A percentile compares a stretch with the other conserved stretches of the same genome.
Evolutionary conservation across 2,888 invertebrate genomes (phyloP).

Genomic region (Trissoscelio sp.): DNA sequence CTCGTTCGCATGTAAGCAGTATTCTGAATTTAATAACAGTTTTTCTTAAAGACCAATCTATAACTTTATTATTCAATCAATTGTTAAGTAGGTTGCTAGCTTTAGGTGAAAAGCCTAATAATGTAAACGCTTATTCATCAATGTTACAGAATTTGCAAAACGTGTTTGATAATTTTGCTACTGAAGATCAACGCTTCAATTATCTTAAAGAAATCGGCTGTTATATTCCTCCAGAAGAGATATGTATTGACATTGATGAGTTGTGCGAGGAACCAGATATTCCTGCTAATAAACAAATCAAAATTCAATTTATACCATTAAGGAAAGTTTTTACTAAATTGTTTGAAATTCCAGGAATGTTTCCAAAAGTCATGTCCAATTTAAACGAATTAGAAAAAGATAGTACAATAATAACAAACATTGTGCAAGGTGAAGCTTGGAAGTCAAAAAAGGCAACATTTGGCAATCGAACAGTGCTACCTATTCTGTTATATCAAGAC

Average conservation of each 20-base stretch:
- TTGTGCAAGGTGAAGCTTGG: constrained; percentile 59
- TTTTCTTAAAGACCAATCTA: constrained; percentile 10
- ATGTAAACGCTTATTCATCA: constrained; percentile 30
- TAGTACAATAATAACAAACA: constrained; percentile 40
- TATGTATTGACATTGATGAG: not conserved
- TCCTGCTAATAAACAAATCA: not conserved
- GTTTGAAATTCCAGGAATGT: constrained; percentile 58
- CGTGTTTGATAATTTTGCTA: constrained; percentile 36
- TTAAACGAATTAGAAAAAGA: constrained; percentile 27
- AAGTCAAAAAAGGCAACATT: constrained; percentile 40
- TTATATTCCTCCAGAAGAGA: constrained; percentile 22
- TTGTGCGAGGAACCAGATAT: not conserved
- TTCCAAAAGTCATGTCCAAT: too few relatives aligned
- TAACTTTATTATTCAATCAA: constrained; percentile 25
- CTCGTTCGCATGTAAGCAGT: constrained; percentile 33
- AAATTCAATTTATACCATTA: constrained; percentile 31
- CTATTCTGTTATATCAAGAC: constrained; percentile 30
- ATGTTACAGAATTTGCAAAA: constrained; percentile 41
- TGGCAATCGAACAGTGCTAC: constrained; percentile 39
- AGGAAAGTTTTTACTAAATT: constrained; percentile 48
- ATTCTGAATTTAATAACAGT: constrained; percentile 25
- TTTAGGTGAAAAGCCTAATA: constrained; percentile 39
- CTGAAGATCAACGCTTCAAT: constrained; percentile 51
- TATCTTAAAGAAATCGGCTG: constrained; percentile 5
- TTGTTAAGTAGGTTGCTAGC: constrained; percentile 21